Evolutionary conservation across 2,797 vertebrate species (phyloP), one percentile per base, ranked within the genome.

Genomic region (Syngnathus acus): DNA sequence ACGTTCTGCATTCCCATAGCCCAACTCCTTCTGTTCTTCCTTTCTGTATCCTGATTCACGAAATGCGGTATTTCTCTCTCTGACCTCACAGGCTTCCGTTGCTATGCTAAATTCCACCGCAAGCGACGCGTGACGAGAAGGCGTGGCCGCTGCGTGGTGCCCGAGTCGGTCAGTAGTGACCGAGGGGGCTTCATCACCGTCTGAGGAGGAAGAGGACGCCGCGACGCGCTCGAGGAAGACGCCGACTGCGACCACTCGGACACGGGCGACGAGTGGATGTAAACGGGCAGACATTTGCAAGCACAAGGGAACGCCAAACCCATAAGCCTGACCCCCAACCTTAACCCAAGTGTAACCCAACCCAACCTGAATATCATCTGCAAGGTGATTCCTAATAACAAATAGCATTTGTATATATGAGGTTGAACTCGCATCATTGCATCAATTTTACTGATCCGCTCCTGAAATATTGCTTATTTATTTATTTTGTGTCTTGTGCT

Each of bases 41-140:
- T 43, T 43, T 4, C 42, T 13, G 42, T 43, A 10, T 43, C 10
- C 42, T 11, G 4, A 13, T 43, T 43, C 13, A 9, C 10, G 0
- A 13, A 4, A 43, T 43, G n/a, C 48, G 11, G 2, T 7, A 32
- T 1, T 32, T 6, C 37, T 37, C 0, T 1, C 14, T 16, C 6
- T 65, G 23, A 60, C 58, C 48, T 70, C 68, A 38, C 67, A 98
- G 97, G 96, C 39, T 91, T 97, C 5, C 95, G 96, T 45, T 99
- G 97, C 72, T 99, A 97, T 0, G 96, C 96, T 67, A 99, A 96
- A 83, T 99, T 98, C 89, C 97, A 99, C 84, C 94, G 96, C 73
- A 97, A 97, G 87, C 90, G 95, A 19, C 92, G 94, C 13, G 96
- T 99, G 79, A 98, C 94, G 0, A 86, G 94, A 71, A 90, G 94